Evolutionary conservation across 1,140 invertebrate genomes (phyloP), one percentile per base, ranked within the genome.

Genomic region (Drosophila paulistorum): DNA sequence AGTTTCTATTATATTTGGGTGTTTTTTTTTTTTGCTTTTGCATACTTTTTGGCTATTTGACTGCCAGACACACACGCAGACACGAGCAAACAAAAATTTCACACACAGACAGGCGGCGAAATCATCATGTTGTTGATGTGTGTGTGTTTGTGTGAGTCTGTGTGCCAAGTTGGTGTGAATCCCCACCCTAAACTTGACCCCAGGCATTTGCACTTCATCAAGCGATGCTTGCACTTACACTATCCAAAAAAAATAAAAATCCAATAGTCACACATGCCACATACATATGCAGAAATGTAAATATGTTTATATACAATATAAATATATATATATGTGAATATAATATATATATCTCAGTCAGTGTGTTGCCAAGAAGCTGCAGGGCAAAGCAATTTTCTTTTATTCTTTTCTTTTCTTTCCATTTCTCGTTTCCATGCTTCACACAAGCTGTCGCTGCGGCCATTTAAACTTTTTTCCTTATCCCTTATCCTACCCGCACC

Each of bases 181-280:
- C 68, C 65, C 79, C 82, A 75, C 71, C 72, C 84, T 84, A 87
- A 89, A 89, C 85, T 89, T 89, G 84, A 89, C 85, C 84, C 77
- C 74, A 90, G 71, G 81, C 74, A 89, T 90, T 89, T 89, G 81
- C 85, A 89, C 84, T 89, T 90, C 85, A 89, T 89, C 84, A 90
- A 84, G 77, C 68, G 48, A 39, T 74, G 77, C 73, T 66, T 80
- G 75, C 67, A 80, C 74, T 65, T 60, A 64, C 78, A 71, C 74
- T 79, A 68, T 57, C 62, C 81, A 68, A 67, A 77, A 81, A 74
- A 59, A 68, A 68, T 68, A 71, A 0, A 30, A 30, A 30, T 30
- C 30, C 30, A 30, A 30, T 30, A 30, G 45, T 45, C 33, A 57
- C 71, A 74, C 64, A 23, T 51, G 65, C 30, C 39, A 64, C 60